phyloP scores from a whole-genome alignment of 2,113 vertebrate species.

The Proteles cristata region DNA sequence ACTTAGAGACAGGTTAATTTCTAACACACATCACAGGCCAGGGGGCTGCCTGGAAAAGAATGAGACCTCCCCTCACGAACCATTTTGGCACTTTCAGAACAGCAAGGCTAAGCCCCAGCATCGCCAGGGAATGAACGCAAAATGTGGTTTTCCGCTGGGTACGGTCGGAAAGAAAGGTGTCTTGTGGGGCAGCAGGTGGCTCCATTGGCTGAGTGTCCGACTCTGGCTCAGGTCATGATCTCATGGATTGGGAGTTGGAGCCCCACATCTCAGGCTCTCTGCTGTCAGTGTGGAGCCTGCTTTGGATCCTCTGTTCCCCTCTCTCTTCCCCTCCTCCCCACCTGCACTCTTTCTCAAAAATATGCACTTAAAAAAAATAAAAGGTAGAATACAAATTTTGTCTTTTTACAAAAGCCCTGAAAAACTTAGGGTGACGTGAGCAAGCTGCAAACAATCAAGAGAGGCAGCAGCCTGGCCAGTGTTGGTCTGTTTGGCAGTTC shows the following conservation, averaged over 20 bases:
- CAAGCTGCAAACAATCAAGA: neutral
- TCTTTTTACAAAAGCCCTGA: neutral
- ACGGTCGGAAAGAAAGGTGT: neutral
- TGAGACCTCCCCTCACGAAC: rapidly evolving
- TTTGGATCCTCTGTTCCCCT: too few species aligned
- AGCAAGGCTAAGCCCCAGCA: neutral
- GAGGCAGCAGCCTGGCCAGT: neutral
- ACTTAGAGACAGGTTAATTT: neutral
- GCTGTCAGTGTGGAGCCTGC: too few species aligned
- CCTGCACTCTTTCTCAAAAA: too few species aligned
- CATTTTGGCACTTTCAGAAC: neutral
- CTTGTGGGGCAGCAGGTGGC: neutral
- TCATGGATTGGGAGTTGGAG: too few species aligned
- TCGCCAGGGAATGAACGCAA: neutral
- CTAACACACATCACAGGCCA: rapidly evolving
- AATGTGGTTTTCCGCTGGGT: rapidly evolving
- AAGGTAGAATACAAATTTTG: neutral
- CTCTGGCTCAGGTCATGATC: too few species aligned
- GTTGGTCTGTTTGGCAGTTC: neutral
- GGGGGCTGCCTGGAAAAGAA: neutral
- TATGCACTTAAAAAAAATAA: too few species aligned
- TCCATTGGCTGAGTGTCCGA: too few species aligned
- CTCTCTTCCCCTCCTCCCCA: too few species aligned
- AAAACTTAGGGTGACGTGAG: neutral
- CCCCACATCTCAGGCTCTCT: too few species aligned